Evolutionary conservation across 2,888 invertebrate genomes (phyloP).

Genomic region (Philonicus albiceps): DNA sequence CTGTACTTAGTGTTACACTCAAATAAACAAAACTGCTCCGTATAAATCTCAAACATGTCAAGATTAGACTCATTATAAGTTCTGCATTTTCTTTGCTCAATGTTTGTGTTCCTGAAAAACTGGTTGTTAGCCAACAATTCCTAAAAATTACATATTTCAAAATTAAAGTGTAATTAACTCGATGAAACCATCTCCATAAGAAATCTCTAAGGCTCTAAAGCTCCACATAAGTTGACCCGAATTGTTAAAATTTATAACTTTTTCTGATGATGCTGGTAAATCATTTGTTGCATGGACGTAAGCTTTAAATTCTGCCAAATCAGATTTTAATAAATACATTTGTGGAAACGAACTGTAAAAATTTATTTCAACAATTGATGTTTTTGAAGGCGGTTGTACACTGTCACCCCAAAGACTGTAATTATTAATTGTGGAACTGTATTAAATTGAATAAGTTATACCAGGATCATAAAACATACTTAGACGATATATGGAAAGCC

Average conservation of each 20-base stretch:
- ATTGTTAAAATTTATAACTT: neutral
- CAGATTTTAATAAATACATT: neutral
- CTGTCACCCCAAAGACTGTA: neutral
- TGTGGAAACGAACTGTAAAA: neutral
- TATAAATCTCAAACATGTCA: neutral
- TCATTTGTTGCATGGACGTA: neutral
- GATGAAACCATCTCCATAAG: neutral
- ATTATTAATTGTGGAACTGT: neutral
- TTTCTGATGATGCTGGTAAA: neutral
- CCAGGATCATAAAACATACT: neutral
- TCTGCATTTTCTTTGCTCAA: neutral
- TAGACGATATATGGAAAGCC: neutral
- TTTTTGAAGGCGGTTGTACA: neutral
- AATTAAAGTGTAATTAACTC: neutral
- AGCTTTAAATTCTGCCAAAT: neutral
- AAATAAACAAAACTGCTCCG: neutral
- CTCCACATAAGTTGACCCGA: neutral
- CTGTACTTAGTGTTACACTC: neutral
- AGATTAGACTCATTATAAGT: neutral
- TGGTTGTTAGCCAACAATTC: neutral
- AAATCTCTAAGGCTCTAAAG: neutral
- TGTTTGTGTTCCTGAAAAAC: neutral
- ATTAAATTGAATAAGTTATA: neutral
- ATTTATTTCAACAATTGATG: neutral
- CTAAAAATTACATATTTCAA: neutral